Evolutionary conservation across 2,888 invertebrate genomes (phyloP).

Genomic region (Elmis aenea): DNA sequence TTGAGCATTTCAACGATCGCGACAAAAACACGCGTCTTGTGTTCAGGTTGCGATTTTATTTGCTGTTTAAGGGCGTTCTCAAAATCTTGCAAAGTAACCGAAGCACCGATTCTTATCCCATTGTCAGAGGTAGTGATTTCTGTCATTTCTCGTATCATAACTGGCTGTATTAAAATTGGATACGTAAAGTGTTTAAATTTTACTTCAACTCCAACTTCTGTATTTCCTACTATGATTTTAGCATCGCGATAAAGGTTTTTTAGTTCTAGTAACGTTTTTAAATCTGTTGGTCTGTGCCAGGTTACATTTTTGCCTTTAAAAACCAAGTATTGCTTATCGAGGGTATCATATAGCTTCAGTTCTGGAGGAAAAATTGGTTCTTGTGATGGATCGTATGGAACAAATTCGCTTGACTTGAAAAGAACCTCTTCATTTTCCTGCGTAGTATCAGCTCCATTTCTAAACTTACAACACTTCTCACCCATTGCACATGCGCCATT

Average conservation of each 20-base stretch:
- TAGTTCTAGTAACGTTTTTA: conserved; percentile 61
- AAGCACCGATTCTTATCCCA: conserved; percentile 71
- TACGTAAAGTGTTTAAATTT: conserved; percentile 81
- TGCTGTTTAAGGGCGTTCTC: conserved; percentile 58
- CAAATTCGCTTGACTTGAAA: conserved; percentile 59
- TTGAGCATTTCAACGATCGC: conserved; percentile 79
- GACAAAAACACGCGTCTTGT: conserved; percentile 59
- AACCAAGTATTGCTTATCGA: conserved; percentile 57
- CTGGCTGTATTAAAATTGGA: conserved; percentile 73
- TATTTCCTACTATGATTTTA: conserved; percentile 85
- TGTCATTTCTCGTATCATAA: conserved; percentile 63
- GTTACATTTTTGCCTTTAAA: conserved; percentile 59
- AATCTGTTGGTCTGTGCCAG: conserved; percentile 72
- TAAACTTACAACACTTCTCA: conserved; percentile 59
- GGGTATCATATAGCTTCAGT: conserved; percentile 56
- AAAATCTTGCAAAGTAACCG: conserved; percentile 72
- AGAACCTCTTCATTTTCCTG: conserved; percentile 44
- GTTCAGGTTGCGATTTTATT: conserved; percentile 50
- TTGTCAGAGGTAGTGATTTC: conserved; percentile 50
- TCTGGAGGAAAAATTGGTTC: conserved; percentile 95
- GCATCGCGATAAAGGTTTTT: conserved; percentile 63
- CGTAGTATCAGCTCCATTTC: conserved; percentile 10
- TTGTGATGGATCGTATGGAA: conserved; percentile 73
- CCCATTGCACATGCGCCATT: conserved; percentile 55
- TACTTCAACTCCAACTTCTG: conserved; percentile 88